phyloP scores from a whole-genome alignment of 2,113 vertebrate species.

The Saguinus midas region DNA sequence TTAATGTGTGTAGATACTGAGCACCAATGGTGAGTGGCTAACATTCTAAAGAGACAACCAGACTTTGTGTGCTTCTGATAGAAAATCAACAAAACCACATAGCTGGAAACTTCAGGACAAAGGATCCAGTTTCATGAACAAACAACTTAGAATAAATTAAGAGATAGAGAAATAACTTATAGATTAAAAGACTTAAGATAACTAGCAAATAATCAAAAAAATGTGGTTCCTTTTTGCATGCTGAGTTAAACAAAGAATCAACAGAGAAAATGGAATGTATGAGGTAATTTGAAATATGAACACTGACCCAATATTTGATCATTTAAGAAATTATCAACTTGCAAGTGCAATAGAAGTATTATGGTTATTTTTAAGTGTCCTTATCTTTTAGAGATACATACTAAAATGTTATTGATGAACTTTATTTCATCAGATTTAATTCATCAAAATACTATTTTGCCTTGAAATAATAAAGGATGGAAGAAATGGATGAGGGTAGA shows the following conservation, averaged over 20 bases:
- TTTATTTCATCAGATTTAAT: neutral
- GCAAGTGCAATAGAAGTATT: neutral
- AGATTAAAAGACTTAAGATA: conserved; percentile 19
- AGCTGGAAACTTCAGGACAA: conserved; percentile 6
- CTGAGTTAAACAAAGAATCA: conserved; percentile 8
- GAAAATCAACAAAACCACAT: neutral
- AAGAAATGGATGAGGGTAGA: neutral
- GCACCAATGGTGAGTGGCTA: neutral
- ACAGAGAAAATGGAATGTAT: neutral
- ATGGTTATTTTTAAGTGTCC: neutral
- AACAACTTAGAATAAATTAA: neutral
- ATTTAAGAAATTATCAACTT: neutral
- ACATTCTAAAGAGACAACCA: neutral
- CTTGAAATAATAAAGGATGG: neutral
- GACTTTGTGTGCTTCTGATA: neutral
- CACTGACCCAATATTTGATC: neutral
- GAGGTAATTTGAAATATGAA: neutral
- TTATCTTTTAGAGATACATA: neutral
- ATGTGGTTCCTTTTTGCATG: neutral
- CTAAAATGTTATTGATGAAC: neutral
- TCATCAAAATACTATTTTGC: neutral
- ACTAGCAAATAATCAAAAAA: neutral
- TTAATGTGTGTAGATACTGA: neutral
- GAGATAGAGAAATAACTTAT: neutral
- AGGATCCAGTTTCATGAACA: neutral